phyloP scores from a whole-genome alignment of 37 sponge, comb jelly and placozoan genomes.

The Cliona cf. orientalis region DNA sequence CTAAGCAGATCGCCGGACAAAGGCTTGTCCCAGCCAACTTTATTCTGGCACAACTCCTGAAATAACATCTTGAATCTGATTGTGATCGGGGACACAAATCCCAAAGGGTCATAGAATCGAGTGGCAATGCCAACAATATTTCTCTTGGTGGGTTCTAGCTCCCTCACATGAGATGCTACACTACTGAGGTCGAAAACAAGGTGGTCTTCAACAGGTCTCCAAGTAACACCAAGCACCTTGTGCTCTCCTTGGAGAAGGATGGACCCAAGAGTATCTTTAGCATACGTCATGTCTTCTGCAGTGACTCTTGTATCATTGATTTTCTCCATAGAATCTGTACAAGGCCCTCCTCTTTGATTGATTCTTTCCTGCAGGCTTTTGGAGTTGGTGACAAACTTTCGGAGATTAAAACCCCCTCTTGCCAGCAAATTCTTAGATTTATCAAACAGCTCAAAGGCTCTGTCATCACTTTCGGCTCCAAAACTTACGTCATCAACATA shows the following conservation, averaged over 20 bases:
- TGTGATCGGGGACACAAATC: conserved; percentile 3
- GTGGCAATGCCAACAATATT: conserved; percentile 2
- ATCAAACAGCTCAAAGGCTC: no score
- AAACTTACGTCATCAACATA: no score
- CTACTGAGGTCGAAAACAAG: not conserved
- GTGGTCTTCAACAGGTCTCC: not conserved
- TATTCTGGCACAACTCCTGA: not conserved
- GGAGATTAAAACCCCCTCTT: no score
- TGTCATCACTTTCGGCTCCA: no score
- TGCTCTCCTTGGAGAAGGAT: not conserved
- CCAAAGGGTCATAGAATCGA: conserved; percentile 20
- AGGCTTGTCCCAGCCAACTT: not conserved
- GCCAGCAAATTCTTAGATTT: no score
- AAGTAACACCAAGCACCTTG: conserved; percentile 1
- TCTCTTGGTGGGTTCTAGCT: conserved; percentile 4
- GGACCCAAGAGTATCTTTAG: conserved; percentile 1
- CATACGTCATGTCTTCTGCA: conserved; percentile 21
- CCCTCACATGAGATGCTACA: not conserved
- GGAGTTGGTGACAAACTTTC: no score
- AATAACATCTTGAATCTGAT: no score
- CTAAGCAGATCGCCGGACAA: conserved; percentile 1
- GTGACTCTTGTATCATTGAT: not conserved
- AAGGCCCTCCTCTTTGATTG: no score
- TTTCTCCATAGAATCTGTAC: no score
- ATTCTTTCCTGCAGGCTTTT: no score